A percentile compares a stretch with the other conserved stretches of the same genome.
Conservation (phyloP, 2,797 vertebrate genomes). For the Leptoclinus maculatus region DNA sequence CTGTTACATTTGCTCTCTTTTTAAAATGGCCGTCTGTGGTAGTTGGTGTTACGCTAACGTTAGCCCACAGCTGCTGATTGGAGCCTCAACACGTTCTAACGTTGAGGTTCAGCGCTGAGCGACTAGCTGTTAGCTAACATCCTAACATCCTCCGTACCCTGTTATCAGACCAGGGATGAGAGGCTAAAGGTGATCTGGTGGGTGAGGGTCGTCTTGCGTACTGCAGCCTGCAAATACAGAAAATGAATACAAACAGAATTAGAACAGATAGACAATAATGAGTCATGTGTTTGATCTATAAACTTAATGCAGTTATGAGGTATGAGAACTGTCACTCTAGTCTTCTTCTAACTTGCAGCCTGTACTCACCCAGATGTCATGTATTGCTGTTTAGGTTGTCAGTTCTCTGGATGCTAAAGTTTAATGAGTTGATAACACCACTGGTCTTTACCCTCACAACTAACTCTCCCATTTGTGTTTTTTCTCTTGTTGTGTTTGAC, state of each 20-base stretch:
- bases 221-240: not conserved
- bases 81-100: not conserved
- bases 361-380: not conserved
- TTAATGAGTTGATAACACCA: not conserved
- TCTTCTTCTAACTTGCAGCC: not conserved
- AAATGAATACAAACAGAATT: not conserved
- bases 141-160: not conserved
- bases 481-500: slow-evolving; percentile 61
- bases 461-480: slow-evolving; percentile 52
- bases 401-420: not conserved
- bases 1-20: too few relatives aligned
- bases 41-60: not conserved
- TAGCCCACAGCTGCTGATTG: too few relatives aligned
- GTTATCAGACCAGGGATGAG: not conserved
- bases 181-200: too few relatives aligned
- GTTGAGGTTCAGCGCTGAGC: not conserved
- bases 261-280: not conserved
- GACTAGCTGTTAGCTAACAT: not conserved
- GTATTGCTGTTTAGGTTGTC: not conserved
- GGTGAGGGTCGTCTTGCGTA: too few relatives aligned
- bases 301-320: not conserved
- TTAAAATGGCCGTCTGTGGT: not conserved
- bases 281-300: not conserved
- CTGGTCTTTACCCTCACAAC: slow-evolving; percentile 41
- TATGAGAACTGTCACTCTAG: not conserved